A percentile compares a stretch with the other conserved stretches of the same genome.
phyloP scores from a whole-genome alignment of 2,113 vertebrate species.

The Carlito syrichta region DNA sequence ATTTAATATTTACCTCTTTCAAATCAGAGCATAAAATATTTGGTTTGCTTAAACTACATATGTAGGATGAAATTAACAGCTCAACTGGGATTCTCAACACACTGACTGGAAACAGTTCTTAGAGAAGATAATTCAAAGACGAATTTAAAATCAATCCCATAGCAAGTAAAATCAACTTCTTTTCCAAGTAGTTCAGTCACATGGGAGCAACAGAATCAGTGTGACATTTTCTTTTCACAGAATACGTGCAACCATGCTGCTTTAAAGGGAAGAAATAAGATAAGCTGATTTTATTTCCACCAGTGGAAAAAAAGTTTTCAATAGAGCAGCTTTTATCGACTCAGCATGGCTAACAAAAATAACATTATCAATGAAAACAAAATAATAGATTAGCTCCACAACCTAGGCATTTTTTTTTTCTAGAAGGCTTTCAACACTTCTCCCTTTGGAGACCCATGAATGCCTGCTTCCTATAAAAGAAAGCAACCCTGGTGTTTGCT shows the following conservation, averaged over 20 bases:
- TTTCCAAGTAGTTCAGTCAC: not conserved
- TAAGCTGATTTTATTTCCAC: slow-evolving; percentile 68
- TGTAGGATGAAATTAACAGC: not conserved
- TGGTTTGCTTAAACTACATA: not conserved
- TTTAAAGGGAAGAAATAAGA: slow-evolving; percentile 51
- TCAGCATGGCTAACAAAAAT: slow-evolving; percentile 59
- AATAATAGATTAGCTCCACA: slow-evolving; percentile 23
- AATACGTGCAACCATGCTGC: not conserved
- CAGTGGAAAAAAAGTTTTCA: slow-evolving; percentile 55
- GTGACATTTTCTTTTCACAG: slow-evolving; percentile 53
- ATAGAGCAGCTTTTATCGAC: not conserved
- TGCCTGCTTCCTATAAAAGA: not conserved
- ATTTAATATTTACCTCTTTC: slow-evolving; percentile 42
- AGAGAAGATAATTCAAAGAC: not conserved
- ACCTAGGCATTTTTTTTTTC: not conserved
- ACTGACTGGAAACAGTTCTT: slow-evolving; percentile 3
- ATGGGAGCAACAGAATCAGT: not conserved
- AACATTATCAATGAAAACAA: slow-evolving; percentile 61
- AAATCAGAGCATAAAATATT: slow-evolving; percentile 11
- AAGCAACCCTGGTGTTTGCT: slow-evolving; percentile 27
- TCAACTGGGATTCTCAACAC: not conserved
- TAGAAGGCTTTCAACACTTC: not conserved
- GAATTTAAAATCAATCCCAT: slow-evolving; percentile 59
- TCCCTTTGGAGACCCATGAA: not conserved
- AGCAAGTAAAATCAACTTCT: slow-evolving; percentile 30